Conservation (phyloP, 2,888 invertebrate species). For the Morpho deidamia region DNA sequence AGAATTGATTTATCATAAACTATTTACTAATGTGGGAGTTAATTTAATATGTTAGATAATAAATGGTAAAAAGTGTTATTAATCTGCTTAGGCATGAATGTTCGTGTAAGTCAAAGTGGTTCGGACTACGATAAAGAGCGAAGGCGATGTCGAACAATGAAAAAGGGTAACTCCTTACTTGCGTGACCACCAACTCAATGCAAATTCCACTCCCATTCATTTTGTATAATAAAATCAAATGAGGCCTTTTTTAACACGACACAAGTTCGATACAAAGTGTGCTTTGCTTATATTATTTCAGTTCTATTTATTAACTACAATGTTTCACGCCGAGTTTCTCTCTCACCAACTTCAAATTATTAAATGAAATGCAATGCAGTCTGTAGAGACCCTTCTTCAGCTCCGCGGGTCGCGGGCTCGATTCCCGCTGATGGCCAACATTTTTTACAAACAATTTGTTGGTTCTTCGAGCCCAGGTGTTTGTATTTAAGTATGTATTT, state of each 20-base stretch:
- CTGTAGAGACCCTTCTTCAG: too few species aligned
- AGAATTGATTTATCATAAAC: too few species aligned
- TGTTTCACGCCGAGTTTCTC: neutral
- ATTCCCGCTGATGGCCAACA: too few species aligned
- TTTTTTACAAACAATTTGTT: too few species aligned
- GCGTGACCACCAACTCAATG: conserved; percentile 71
- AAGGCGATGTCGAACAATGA: conserved; percentile 56
- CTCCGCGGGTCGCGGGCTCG: too few species aligned
- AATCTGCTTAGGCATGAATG: neutral
- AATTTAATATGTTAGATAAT: too few species aligned
- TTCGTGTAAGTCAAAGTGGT: neutral
- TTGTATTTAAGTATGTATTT: too few species aligned
- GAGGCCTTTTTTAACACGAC: conserved; percentile 71
- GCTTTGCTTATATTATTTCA: neutral
- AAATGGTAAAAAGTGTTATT: neutral
- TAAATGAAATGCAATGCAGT: too few species aligned
- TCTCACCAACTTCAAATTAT: too few species aligned
- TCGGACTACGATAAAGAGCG: conserved; percentile 40
- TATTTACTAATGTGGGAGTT: too few species aligned
- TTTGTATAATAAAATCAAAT: conserved; percentile 74
- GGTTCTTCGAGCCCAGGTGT: too few species aligned
- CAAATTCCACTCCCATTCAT: conserved; percentile 71
- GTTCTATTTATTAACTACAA: neutral
- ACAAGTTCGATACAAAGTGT: conserved; percentile 64
- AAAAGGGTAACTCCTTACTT: conserved; percentile 57